A percentile compares a stretch with the other conserved stretches of the same genome.
These are phyloP conservation scores for Penelope pileata DNA, from an alignment of 2,113 vertebrate genomes.

Conservation along the genomic window DNA sequence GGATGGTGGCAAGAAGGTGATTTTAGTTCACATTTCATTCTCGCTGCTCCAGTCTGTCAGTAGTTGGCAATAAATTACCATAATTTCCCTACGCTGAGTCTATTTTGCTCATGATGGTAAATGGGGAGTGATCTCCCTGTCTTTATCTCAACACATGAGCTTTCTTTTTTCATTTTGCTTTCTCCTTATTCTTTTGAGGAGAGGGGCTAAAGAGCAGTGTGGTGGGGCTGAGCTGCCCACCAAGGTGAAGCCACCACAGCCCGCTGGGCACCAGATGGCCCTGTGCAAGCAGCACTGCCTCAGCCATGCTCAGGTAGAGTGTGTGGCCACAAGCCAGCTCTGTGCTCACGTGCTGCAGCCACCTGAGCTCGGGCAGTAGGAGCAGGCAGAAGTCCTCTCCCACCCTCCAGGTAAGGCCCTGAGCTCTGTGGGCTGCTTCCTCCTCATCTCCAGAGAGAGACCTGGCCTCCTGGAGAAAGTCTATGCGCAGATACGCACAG, in stretches of 20 bases:
- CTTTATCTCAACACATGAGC: not conserved
- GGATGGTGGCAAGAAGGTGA: not conserved
- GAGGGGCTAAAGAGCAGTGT: not conserved
- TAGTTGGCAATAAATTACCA: not conserved
- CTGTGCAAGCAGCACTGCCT: not conserved
- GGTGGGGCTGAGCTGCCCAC: not conserved
- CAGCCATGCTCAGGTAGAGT: fast-evolving
- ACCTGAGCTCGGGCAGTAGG: not conserved
- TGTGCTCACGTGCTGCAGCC: fast-evolving
- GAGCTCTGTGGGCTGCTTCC: not conserved
- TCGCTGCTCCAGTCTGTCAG: not conserved
- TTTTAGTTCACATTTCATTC: not conserved
- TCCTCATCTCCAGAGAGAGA: not conserved
- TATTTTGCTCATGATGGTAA: not conserved
- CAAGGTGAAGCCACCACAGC: not conserved
- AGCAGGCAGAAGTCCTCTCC: not conserved
- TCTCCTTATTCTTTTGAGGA: not conserved
- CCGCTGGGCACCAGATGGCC: fast-evolving
- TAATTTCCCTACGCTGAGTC: not conserved
- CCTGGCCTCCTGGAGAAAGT: not conserved
- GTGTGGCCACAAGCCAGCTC: not conserved
- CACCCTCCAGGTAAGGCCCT: fast-evolving
- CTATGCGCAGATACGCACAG: not conserved
- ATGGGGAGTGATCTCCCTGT: not conserved
- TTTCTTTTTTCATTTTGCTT: not conserved